Evolutionary conservation across 2,888 invertebrate species (phyloP), one percentile per base, ranked within the genome.

Genomic region (Margaritifera margaritifera): DNA sequence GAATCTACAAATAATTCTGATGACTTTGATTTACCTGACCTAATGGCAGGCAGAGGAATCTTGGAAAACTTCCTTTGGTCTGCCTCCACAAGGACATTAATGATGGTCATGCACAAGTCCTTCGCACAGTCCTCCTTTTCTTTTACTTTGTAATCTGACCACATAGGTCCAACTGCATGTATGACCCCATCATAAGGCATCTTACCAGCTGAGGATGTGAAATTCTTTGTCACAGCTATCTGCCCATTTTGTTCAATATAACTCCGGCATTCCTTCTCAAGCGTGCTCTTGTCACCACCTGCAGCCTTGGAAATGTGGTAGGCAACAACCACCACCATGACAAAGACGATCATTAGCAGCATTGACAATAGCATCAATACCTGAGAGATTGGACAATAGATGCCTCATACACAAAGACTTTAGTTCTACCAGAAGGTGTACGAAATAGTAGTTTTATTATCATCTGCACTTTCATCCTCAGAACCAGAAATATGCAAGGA

Each of bases 11-110:
- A 15, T 11, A 42, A 3, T 4, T 42, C 2, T 15, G 15, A 42
- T 42, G 42, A 11, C 15, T 42, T 42, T 42, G 15, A 42, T 42
- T 66, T 74, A 62, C 83, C 83, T 27, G 82, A 74, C 70, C 83
- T 79, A 20, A 84, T 80, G 11, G 84, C 82, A 53, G 81, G 77
- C 51, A 84, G 58, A 18, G 82, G 82, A 52, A 84, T 62, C 8
- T 64, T 72, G 58, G 20, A 63, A 54, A 74, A 74, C 1, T 58
- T 42, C 6, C 63, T 62, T 4, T 67, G 24, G 31, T 72, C 56
- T 6, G 78, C 74, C 3, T 20, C 54, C 11, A 60, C 55, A 2
- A 83, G 64, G n/a, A 68, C 62, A 52, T 78, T 78, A n/a, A 64
- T 55, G 1, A 83, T 68, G 42, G 78, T 75, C 11, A 68, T 52